Base-by-base conservation (phyloP, 2,797 vertebrate species). In the Phrynocephalus vlangalii region DNA sequence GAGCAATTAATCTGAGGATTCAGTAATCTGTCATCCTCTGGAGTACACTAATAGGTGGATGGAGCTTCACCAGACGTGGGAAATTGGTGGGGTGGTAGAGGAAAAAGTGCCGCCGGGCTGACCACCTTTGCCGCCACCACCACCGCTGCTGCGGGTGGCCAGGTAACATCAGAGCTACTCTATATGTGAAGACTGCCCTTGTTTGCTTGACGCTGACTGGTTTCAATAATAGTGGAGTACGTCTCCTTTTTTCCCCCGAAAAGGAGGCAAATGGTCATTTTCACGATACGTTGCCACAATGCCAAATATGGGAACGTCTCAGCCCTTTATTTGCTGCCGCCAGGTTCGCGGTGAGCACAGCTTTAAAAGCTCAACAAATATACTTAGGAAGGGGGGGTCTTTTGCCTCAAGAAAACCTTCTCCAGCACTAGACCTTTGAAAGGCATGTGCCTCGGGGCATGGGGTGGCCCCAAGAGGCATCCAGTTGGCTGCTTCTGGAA, bases 1-100 rank as follows among this genome's bases (percentile, higher is more conserved):
- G 94, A 92, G 91, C 93, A 93, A 95, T 96, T 94, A 87, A 95
- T 96, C 95, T 95, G 79, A 80, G 91, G 92, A 86, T 90, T 79
- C 6, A 44, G 91, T 93, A 90, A 93, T 96, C 95, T 91, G 94
- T 96, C 95, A 95, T 94, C 87, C 88, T 88, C 87, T 83, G 20
- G 84, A 1, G 24, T 18, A 89, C 84, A 88, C 87, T 3, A 87
- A 66, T 66, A 94, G 66, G 68, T 82, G 77, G 60, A 38, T n/a
- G 66, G 83, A 86, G 84, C 48, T 68, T 68, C 73, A 24, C 82
- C 56, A 75, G 50, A 5, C 79, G 85, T 0, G 2, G 89, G 90
- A 90, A 86, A 93, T 92, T 72, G 87, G 87, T 84, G 28, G 90
- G 5, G 83, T 79, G 89, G 71, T 79, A n/a, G 87, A 87, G 87